These are phyloP conservation scores for Enteromius anoplus DNA, from an alignment of 2,797 vertebrate genomes.

Conservation along the genomic window DNA sequence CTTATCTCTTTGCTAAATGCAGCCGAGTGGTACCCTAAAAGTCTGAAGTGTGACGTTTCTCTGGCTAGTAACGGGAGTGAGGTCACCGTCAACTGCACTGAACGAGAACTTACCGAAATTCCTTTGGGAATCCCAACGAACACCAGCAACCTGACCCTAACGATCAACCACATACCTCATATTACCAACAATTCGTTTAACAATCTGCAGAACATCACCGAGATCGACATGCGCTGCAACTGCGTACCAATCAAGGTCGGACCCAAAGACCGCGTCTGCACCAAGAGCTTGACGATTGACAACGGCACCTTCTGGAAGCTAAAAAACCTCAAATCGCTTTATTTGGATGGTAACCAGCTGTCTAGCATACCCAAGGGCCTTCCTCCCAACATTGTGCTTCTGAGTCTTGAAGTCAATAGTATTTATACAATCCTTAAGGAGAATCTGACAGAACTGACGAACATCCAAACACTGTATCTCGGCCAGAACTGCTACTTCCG, in stretches of 20 bases:
- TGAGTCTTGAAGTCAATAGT: conserved; percentile 92
- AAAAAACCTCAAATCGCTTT: conserved; percentile 81
- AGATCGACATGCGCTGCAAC: conserved; percentile 95
- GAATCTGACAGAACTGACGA: conserved; percentile 82
- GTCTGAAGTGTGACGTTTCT: conserved; percentile 86
- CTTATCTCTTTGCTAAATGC: conserved; percentile 58
- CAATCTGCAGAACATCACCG: conserved; percentile 80
- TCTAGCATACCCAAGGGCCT: conserved; percentile 83
- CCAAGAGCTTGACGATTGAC: conserved; percentile 68
- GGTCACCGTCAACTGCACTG: conserved; percentile 87
- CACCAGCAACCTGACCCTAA: conserved; percentile 90
- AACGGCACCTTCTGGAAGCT: conserved; percentile 80
- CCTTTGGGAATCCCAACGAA: conserved; percentile 86
- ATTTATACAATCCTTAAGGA: conserved; percentile 80
- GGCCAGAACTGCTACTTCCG: conserved; percentile 96
- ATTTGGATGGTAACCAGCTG: conserved; percentile 93
- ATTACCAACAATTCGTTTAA: conserved; percentile 82
- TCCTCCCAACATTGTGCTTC: conserved; percentile 80
- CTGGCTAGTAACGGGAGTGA: conserved; percentile 56
- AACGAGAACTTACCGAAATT: conserved; percentile 77
- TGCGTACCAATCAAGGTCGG: conserved; percentile 88
- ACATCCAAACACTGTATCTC: conserved; percentile 84
- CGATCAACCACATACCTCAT: conserved; percentile 88
- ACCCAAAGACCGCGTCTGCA: conserved; percentile 85
- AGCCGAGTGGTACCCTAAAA: conserved; percentile 84